Evolutionary conservation across 2,113 vertebrate genomes (phyloP), one percentile per base, ranked within the genome.

Genomic region (Menidia beryllina): DNA sequence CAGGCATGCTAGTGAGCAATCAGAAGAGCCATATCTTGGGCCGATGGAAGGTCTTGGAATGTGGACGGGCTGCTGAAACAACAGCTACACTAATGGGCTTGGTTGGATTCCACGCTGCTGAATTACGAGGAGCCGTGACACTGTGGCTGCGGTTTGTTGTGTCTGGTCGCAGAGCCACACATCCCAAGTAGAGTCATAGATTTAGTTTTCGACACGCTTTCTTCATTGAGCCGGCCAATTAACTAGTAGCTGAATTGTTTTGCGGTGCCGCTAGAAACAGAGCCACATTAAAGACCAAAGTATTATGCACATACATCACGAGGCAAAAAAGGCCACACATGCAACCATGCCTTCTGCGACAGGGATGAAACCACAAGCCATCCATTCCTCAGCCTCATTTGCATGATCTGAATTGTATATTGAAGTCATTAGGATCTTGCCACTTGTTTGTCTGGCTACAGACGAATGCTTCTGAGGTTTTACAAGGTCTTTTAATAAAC

Each of bases 61-160:
- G 84, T 79, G 89, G 84, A 69, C 84, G 26, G 64, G 30, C 72
- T 82, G 88, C 91, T 91, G 93, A 90, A 94, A 80, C 90, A 89
- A 84, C 3, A 6, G 83, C 85, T 80, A 85, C 45, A 72, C 77
- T 92, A 90, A 91, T 81, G 70, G 87, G 86, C 88, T 91, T 78
- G 82, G 90, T 76, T 68, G 90, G 90, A 94, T 94, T 94, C 91
- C 91, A 82, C 85, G 75, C 88, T 88, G 79, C 86, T 94, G 91
- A 96, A 94, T 95, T 93, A 93, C 86, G 90, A 92, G 91, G 88
- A 90, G 88, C 58, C 79, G 86, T 85, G 87, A 88, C 55, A 82
- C 88, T 92, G 86, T 89, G 82, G 38, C 86, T 92, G 93, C 77
- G 94, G 93, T 96, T 96, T 97, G 95, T 97, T 96, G 94, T 95